Evolutionary conservation across 2,797 vertebrate species (phyloP).

Genomic region (Melanotaenia maccullochi): DNA sequence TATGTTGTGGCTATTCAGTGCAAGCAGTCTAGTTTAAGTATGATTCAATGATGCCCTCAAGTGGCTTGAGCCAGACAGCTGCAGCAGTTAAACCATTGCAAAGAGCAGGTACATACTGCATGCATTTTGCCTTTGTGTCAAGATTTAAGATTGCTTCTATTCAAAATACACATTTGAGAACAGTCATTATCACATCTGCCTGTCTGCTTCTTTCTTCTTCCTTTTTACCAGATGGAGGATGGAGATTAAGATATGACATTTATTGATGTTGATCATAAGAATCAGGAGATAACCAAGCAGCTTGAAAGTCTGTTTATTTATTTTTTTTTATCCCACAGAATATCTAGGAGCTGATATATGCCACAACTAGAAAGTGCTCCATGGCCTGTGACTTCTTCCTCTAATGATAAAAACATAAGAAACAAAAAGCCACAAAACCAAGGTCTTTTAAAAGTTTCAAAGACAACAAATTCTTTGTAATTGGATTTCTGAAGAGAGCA

Average conservation of each 20-base stretch:
- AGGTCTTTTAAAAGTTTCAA: not conserved
- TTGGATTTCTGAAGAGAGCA: constrained; percentile 27
- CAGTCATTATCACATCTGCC: constrained; percentile 19
- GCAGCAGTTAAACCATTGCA: constrained; percentile 1
- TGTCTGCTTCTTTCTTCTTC: not conserved
- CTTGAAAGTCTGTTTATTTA: constrained; percentile 4
- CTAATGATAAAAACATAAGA: constrained; percentile 3
- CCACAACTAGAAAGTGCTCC: constrained; percentile 5
- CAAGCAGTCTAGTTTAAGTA: not conserved
- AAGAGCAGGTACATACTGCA: not conserved
- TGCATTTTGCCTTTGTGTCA: not conserved
- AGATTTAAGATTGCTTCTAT: constrained; percentile 1
- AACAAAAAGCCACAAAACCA: not conserved
- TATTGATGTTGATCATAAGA: constrained; percentile 4
- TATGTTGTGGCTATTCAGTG: constrained; percentile 25
- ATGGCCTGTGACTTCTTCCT: constrained; percentile 10
- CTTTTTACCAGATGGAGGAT: constrained; percentile 12
- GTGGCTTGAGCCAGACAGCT: constrained; percentile 49
- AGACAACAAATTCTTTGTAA: constrained; percentile 25
- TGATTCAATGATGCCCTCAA: constrained; percentile 72
- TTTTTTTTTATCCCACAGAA: not conserved
- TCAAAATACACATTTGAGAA: constrained; percentile 16
- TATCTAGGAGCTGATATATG: not conserved
- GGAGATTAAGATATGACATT: constrained; percentile 1
- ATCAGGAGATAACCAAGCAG: not conserved